These are phyloP conservation scores for Heterodera filipjevi DNA, from an alignment of 2,888 invertebrate genomes.

Conservation along the genomic window DNA sequence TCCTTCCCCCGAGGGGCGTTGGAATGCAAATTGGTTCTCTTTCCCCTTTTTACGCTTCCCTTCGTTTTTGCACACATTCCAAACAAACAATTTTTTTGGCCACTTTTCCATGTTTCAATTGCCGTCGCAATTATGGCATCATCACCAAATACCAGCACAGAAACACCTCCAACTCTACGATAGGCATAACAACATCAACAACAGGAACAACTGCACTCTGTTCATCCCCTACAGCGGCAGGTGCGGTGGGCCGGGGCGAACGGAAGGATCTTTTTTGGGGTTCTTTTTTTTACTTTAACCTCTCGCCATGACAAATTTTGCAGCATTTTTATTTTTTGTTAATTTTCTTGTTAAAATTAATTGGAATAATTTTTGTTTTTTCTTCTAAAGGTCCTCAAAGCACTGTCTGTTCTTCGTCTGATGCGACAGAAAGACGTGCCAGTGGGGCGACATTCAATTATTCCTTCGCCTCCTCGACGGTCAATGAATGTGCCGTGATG, in stretches of 20 bases:
- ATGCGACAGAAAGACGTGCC: background rate
- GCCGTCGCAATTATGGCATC: background rate
- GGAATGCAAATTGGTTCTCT: constrained; percentile 10
- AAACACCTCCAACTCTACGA: background rate
- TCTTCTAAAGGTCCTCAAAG: background rate
- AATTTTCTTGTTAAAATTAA: too few species aligned
- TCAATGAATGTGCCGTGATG: constrained; percentile 6
- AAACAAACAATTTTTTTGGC: background rate
- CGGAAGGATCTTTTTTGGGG: too few species aligned
- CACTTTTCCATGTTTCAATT: background rate
- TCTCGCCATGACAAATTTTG: too few species aligned
- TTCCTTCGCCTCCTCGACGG: constrained; percentile 4
- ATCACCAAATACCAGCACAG: background rate
- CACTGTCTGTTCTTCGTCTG: too few species aligned
- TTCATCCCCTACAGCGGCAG: background rate
- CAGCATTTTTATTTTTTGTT: too few species aligned
- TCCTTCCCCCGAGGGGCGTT: background rate
- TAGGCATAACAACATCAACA: background rate
- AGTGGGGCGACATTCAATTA: background rate
- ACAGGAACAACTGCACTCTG: background rate
- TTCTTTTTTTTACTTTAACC: too few species aligned
- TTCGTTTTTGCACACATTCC: background rate
- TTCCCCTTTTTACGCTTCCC: too few species aligned
- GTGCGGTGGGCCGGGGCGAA: background rate
- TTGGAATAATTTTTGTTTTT: background rate